Evolutionary conservation across 2,888 invertebrate genomes (phyloP).

Genomic region (Dicranocentrus wangi): DNA sequence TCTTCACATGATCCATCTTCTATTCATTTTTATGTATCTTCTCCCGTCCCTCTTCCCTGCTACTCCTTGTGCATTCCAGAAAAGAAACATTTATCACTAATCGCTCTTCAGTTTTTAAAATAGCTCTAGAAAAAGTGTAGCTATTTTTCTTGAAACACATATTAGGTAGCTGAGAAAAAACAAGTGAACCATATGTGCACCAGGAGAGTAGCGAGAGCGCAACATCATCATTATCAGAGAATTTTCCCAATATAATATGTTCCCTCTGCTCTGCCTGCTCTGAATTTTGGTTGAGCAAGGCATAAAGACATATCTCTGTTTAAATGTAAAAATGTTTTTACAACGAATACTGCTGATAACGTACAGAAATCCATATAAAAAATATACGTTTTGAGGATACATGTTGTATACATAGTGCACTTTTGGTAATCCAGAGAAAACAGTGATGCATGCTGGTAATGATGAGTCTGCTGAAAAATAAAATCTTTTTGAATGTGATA

Average conservation of each 20-base stretch:
- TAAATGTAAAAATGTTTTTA: constrained; percentile 27
- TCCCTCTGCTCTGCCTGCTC: not conserved
- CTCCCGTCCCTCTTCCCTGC: not conserved
- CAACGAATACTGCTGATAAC: not conserved
- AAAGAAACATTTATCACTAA: not conserved
- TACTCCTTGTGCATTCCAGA: not conserved
- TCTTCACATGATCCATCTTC: not conserved
- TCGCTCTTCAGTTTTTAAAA: constrained; percentile 8
- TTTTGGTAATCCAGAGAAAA: constrained; percentile 15
- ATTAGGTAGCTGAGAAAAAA: not conserved
- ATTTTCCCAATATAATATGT: too few species aligned
- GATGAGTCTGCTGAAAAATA: not conserved
- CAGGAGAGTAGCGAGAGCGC: not conserved
- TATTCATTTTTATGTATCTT: not conserved
- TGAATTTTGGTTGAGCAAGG: constrained; percentile 19
- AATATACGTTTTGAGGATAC: not conserved
- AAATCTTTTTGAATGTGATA: not conserved
- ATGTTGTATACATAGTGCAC: not conserved
- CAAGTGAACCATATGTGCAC: not conserved
- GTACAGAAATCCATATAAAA: not conserved
- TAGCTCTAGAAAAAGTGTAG: constrained; percentile 2
- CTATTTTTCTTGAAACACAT: not conserved
- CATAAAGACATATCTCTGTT: constrained; percentile 1
- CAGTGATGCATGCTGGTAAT: constrained; percentile 7
- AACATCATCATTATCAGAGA: too few species aligned